A percentile compares a stretch with the other conserved stretches of the same genome.
These are phyloP conservation scores for Mastomys natalensis DNA, from an alignment of 2,113 vertebrate genomes.

Conservation along the genomic window DNA sequence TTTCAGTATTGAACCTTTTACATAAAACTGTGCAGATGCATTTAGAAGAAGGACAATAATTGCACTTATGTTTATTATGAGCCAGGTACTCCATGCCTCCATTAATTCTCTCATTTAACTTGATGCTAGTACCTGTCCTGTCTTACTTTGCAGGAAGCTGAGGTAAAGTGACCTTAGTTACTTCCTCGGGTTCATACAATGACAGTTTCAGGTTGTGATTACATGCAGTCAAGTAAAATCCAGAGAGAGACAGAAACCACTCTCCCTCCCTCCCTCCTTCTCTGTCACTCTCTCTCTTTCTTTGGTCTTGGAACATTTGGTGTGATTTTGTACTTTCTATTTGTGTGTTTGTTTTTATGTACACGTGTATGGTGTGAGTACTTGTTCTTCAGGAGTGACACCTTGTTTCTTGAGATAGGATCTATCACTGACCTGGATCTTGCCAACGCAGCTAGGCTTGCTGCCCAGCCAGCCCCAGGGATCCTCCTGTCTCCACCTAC, in stretches of 20 bases:
- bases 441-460: background rate
- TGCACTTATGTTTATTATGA: background rate
- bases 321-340: slow-evolving; percentile 3
- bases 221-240: background rate
- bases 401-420: background rate
- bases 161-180: background rate
- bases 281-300: background rate
- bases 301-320: background rate
- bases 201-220: background rate
- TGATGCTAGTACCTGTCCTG: background rate
- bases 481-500: background rate
- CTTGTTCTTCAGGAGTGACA: background rate
- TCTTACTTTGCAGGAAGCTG: background rate
- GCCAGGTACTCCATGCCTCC: background rate
- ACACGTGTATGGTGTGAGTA: background rate
- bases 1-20: background rate
- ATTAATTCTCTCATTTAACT: background rate
- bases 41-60: background rate
- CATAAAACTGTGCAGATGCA: background rate
- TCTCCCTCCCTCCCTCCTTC: background rate
- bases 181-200: background rate
- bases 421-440: background rate
- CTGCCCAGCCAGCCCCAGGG: background rate
- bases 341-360: background rate
- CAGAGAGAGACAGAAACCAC: background rate